These are phyloP conservation scores for Myripristis jacobus DNA, from an alignment of 2,797 vertebrate species.

Conservation along the genomic window DNA sequence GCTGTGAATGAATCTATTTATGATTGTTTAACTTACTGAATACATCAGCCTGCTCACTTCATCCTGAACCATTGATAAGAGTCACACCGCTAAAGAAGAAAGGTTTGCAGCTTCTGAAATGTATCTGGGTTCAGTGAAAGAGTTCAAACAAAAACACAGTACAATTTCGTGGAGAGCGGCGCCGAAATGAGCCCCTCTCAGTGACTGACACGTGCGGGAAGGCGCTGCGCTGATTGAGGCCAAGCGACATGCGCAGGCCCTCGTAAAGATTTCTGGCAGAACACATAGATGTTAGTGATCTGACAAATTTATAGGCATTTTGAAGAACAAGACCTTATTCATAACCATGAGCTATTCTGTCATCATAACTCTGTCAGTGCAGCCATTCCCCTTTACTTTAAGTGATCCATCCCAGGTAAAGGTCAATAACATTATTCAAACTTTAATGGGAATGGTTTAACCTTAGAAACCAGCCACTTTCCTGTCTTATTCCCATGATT, in stretches of 20 bases:
- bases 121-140: no score
- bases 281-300: constrained; percentile 65
- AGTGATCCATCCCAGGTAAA: constrained; percentile 77
- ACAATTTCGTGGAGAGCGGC: background rate
- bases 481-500: constrained; percentile 51
- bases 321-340: constrained; percentile 69
- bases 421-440: constrained; percentile 82
- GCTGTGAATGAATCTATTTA: background rate
- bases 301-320: constrained; percentile 79
- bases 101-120: constrained; percentile 17
- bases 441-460: constrained; percentile 80
- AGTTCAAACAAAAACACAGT: constrained; percentile 7
- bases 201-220: constrained; percentile 59
- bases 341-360: constrained; percentile 75
- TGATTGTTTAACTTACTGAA: constrained; percentile 46
- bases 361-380: constrained; percentile 76
- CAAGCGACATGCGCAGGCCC: constrained; percentile 62
- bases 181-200: constrained; percentile 54
- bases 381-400: constrained; percentile 76
- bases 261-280: constrained; percentile 63
- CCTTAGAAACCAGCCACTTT: constrained; percentile 72
- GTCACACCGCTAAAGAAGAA: constrained; percentile 57
- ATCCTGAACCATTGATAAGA: constrained; percentile 55
- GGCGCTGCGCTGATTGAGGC: constrained; percentile 45
- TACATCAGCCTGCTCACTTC: constrained; percentile 51